Conservation (phyloP, 2,888 invertebrate genomes). For the Periphyllus acericola region DNA sequence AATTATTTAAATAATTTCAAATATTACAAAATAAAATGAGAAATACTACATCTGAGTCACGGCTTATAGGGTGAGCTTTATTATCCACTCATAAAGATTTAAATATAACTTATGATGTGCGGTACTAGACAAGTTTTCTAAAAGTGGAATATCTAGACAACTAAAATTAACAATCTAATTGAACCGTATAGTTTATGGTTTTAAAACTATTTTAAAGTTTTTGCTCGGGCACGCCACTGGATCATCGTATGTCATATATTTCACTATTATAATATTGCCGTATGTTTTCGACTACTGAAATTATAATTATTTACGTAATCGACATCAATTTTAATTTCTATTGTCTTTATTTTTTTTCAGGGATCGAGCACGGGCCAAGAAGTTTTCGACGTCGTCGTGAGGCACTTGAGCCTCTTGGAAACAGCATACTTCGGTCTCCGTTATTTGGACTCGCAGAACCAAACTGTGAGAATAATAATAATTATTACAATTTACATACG, state of each 20-base stretch:
- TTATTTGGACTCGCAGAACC: constrained; percentile 90
- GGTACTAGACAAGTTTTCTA: too few relatives aligned
- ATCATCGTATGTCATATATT: background rate
- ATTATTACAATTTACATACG: background rate
- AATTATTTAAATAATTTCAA: too few relatives aligned
- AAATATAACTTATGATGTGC: too few relatives aligned
- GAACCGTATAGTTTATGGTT: too few relatives aligned
- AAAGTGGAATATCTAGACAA: too few relatives aligned
- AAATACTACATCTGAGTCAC: too few relatives aligned
- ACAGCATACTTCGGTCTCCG: constrained; percentile 96
- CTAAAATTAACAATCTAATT: too few relatives aligned
- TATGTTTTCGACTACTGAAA: background rate
- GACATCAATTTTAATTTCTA: background rate
- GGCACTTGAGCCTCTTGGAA: constrained; percentile 92
- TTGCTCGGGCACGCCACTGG: too few relatives aligned
- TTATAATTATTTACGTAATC: background rate
- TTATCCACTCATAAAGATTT: too few relatives aligned
- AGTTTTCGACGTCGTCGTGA: constrained; percentile 89
- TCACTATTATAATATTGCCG: background rate
- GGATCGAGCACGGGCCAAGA: constrained; percentile 90
- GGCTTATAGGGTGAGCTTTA: too few relatives aligned
- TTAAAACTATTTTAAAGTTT: too few relatives aligned
- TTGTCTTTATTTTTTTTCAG: constrained; percentile 71
- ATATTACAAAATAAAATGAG: too few relatives aligned
- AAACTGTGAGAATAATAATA: constrained; percentile 79